Conservation (phyloP, 2,888 invertebrate genomes). For the Acleris cristana region DNA sequence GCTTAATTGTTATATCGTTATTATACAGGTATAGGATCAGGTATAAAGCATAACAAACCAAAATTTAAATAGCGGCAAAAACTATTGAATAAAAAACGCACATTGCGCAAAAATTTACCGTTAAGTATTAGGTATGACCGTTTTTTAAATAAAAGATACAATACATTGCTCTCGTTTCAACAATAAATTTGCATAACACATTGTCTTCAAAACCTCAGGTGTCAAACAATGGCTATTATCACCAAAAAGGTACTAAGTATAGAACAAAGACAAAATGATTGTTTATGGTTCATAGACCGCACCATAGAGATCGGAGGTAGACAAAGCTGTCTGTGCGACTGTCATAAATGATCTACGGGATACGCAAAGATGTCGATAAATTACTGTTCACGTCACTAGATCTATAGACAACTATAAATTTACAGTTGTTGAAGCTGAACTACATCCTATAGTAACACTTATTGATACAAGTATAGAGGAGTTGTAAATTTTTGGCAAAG, state of each 20-base stretch:
- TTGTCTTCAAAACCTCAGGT: constrained; percentile 41
- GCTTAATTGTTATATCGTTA: too few relatives aligned
- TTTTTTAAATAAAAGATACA: background rate
- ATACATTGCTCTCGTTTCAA: constrained; percentile 15
- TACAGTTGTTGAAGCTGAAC: constrained; percentile 37
- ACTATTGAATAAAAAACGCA: too few relatives aligned
- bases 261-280: constrained; percentile 59
- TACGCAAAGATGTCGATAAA: constrained; percentile 79
- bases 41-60: too few relatives aligned
- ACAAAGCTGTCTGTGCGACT: constrained; percentile 69
- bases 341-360: constrained; percentile 84
- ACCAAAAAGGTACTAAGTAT: constrained; percentile 42
- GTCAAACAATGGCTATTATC: constrained; percentile 42
- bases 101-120: too few relatives aligned
- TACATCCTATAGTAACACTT: constrained; percentile 47
- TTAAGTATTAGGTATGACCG: too few relatives aligned
- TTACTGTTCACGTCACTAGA: constrained; percentile 74
- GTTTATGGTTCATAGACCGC: constrained; percentile 67
- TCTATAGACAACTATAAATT: constrained; percentile 52
- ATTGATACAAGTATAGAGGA: constrained; percentile 42
- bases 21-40: too few relatives aligned
- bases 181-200: constrained; percentile 22
- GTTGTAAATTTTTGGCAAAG: constrained; percentile 23
- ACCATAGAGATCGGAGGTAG: constrained; percentile 59
- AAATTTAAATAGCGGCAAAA: too few relatives aligned